phyloP scores from a whole-genome alignment of 2,113 vertebrate species.

The Takifugu flavidus region DNA sequence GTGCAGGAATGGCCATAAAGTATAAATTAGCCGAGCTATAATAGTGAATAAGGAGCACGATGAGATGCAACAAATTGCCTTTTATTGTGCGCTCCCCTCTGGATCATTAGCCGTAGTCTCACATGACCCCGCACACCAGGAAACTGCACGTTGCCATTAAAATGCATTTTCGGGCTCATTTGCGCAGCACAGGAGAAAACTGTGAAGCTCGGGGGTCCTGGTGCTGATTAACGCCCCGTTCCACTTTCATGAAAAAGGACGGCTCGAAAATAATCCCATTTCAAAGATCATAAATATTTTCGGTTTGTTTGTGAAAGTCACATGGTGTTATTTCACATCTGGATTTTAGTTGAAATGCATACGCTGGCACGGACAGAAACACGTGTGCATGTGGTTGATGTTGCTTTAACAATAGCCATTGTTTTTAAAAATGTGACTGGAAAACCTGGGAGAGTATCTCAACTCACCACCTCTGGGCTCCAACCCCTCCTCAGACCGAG shows the following conservation, averaged over 20 bases:
- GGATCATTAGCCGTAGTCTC: slow-evolving; percentile 60
- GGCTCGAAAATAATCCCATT: slow-evolving; percentile 64
- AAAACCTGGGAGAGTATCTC: slow-evolving; percentile 29
- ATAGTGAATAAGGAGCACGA: slow-evolving; percentile 49
- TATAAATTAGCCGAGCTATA: slow-evolving; percentile 39
- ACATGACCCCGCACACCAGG: slow-evolving; percentile 51
- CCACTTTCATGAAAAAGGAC: slow-evolving; percentile 48
- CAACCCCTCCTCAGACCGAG: slow-evolving; percentile 51
- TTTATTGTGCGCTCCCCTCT: slow-evolving; percentile 39
- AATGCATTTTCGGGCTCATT: slow-evolving; percentile 66
- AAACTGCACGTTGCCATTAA: slow-evolving; percentile 37
- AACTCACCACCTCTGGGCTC: slow-evolving; percentile 12
- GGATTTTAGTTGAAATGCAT: slow-evolving; percentile 23
- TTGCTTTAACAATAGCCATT: slow-evolving; percentile 36
- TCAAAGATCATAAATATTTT: slow-evolving; percentile 60
- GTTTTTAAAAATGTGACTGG: slow-evolving; percentile 22
- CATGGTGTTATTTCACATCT: slow-evolving; percentile 48
- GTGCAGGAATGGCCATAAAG: slow-evolving; percentile 14
- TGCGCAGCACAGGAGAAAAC: slow-evolving; percentile 49
- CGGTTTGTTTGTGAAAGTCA: slow-evolving; percentile 29
- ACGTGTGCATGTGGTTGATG: background rate
- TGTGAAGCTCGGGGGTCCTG: slow-evolving; percentile 39
- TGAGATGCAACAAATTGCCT: slow-evolving; percentile 53
- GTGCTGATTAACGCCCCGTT: slow-evolving; percentile 53
- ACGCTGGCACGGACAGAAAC: slow-evolving; percentile 2